Evolutionary conservation across 2,113 vertebrate genomes (phyloP), one percentile per base, ranked within the genome.

Genomic region (Anas platyrhynchos): DNA sequence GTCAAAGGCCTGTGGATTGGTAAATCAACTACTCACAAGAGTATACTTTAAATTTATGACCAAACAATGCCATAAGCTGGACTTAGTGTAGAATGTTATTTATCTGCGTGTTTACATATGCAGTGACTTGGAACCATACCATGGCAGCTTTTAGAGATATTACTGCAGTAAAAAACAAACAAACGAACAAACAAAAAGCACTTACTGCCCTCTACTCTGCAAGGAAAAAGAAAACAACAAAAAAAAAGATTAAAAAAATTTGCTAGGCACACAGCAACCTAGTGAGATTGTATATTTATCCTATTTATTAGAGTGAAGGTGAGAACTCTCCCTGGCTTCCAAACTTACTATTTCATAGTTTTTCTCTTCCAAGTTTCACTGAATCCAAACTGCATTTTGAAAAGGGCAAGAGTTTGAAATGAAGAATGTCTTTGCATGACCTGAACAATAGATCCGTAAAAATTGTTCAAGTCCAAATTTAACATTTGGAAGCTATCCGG

Each of bases 401-500:
- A 91, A 80, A 66, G 34, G 55, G 46, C 77, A 90, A 4, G 87
- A 62, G 46, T 91, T 88, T 62, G 54, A 77, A 91, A 63, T 52
- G 34, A 88, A 74, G 55, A 89, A 83, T 91, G 85, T 52, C 85
- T 91, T 90, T 94, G 79, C 80, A 90, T 86, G 86, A 92, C 65
- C 91, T 71, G 34, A 96, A 96, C 87, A 87, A 84, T 41, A 89
- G 79, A 93, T 74, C 71, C 44, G 85, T 88, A 78, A 95, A 89
- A 94, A 89, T 31, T 54, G 52, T 74, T 82, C 73, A 84, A 88
- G 88, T 83, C 76, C 93, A 97, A 96, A 95, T 83, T 69, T 76
- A 96, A 96, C 96, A 97, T 96, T 95, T 97, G 96, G 97, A 97
- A 97, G 44, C 83, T 92, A 97, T 97, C 84, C 89, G 82, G 74